These are phyloP conservation scores for Acholoe squamosa DNA, from an alignment of 2,888 invertebrate genomes.

Conservation along the genomic window DNA sequence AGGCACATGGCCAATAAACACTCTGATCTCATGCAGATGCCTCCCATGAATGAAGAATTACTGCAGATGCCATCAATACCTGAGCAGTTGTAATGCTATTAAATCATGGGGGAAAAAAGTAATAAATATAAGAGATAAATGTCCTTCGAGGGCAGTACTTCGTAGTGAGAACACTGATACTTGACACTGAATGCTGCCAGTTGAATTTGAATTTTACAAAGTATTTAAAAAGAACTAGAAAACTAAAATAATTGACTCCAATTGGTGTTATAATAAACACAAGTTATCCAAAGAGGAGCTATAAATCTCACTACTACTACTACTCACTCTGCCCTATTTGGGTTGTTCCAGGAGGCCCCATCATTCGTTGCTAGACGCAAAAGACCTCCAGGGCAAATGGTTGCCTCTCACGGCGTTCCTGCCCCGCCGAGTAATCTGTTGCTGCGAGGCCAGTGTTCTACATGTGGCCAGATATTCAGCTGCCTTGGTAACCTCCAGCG, in stretches of 20 bases:
- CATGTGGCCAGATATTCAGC: background rate
- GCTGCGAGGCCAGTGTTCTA: background rate
- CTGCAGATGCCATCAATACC: background rate
- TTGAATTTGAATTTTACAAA: no score
- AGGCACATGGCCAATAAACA: background rate
- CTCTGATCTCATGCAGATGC: background rate
- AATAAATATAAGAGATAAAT: background rate
- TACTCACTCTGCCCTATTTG: constrained; percentile 26
- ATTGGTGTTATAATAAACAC: no score
- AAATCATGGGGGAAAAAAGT: background rate
- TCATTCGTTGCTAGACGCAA: no score
- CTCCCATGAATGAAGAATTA: background rate
- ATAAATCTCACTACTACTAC: background rate
- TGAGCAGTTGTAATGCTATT: background rate
- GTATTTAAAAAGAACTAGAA: no score
- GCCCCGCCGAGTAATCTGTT: constrained; percentile 37
- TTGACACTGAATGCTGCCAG: no score
- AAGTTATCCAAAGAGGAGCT: no score
- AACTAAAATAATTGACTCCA: no score
- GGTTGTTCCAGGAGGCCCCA: constrained; percentile 39
- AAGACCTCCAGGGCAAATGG: no score
- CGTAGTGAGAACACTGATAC: no score
- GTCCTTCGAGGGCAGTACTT: no score
- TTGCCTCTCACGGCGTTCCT: background rate
- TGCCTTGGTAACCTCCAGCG: background rate